Percentiles rank a stretch among this genome's conserved stretches.
Conservation (phyloP, 2,888 invertebrate species). For the Heliconius hortense region DNA sequence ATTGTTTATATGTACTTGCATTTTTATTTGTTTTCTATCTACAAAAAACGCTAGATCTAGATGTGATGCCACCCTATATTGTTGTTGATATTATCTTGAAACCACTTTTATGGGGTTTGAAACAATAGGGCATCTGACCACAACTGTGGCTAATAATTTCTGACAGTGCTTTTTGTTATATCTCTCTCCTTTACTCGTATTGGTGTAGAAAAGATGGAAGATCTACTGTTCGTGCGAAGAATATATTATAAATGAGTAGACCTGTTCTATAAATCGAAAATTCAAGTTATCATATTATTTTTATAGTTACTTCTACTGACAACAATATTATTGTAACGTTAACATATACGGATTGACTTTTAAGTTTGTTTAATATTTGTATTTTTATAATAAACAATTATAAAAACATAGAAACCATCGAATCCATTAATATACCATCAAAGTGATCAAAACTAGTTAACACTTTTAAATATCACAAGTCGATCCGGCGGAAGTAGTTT, state of each 20-base stretch:
- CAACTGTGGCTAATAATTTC: slow-evolving; percentile 50
- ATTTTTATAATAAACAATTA: slow-evolving; percentile 30
- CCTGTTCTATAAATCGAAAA: slow-evolving; percentile 36
- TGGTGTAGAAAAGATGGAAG: slow-evolving; percentile 33
- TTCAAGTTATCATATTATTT: slow-evolving; percentile 32
- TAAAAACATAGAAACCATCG: slow-evolving; percentile 48
- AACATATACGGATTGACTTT: not conserved
- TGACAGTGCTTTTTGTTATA: slow-evolving; percentile 32
- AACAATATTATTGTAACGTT: not conserved
- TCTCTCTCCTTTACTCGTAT: slow-evolving; percentile 35
- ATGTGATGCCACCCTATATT: slow-evolving; percentile 24
- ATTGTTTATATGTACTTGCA: no score
- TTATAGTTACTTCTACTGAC: slow-evolving; percentile 29
- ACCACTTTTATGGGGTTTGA: slow-evolving; percentile 38
- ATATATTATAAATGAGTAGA: slow-evolving; percentile 40
- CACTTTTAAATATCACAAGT: slow-evolving; percentile 64
- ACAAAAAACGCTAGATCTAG: slow-evolving; percentile 7
- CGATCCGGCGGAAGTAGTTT: slow-evolving; percentile 69
- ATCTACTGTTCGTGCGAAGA: slow-evolving; percentile 40
- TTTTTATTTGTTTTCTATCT: not conserved
- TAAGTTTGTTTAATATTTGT: not conserved
- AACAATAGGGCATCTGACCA: slow-evolving; percentile 69
- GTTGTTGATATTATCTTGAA: slow-evolving; percentile 32
- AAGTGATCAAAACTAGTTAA: slow-evolving; percentile 67
- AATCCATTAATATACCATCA: slow-evolving; percentile 62